These are phyloP conservation scores for Orchestes rusci DNA, from an alignment of 2,888 invertebrate genomes.

Conservation along the genomic window DNA sequence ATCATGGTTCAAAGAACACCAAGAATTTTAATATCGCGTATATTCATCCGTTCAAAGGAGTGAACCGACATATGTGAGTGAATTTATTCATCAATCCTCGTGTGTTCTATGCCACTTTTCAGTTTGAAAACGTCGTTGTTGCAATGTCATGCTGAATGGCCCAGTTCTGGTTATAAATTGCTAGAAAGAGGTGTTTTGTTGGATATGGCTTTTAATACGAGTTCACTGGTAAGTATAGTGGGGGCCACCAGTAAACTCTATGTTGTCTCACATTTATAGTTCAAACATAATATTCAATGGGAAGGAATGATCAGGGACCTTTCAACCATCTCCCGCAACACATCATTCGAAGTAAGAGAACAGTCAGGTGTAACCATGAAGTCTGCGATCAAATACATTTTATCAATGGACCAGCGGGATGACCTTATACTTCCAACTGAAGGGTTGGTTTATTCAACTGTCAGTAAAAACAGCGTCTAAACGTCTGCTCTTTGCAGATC, in stretches of 20 bases:
- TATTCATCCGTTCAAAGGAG: slow-evolving; percentile 76
- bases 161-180: slow-evolving; percentile 76
- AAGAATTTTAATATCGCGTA: slow-evolving; percentile 74
- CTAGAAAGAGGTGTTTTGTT: slow-evolving; percentile 69
- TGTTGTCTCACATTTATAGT: slow-evolving; percentile 39
- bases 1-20: slow-evolving; percentile 74
- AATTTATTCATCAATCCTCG: background rate
- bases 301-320: slow-evolving; percentile 80
- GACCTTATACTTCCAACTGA: slow-evolving; percentile 69
- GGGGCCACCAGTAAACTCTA: no score
- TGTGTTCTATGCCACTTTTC: slow-evolving; percentile 25
- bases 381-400: slow-evolving; percentile 75
- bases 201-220: slow-evolving; percentile 67
- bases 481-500: slow-evolving; percentile 36
- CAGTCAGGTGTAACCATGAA: slow-evolving; percentile 86
- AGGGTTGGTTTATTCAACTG: slow-evolving; percentile 44
- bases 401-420: slow-evolving; percentile 73
- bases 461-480: no score
- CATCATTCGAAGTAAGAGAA: slow-evolving; percentile 81
- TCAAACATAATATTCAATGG: slow-evolving; percentile 81
- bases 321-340: slow-evolving; percentile 60
- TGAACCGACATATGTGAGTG: slow-evolving; percentile 55
- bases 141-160: slow-evolving; percentile 69
- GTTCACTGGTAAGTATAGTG: slow-evolving; percentile 47
- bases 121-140: slow-evolving; percentile 68